Conservation (phyloP, 2,797 vertebrate species). For the Rhyacichthys aspro region DNA sequence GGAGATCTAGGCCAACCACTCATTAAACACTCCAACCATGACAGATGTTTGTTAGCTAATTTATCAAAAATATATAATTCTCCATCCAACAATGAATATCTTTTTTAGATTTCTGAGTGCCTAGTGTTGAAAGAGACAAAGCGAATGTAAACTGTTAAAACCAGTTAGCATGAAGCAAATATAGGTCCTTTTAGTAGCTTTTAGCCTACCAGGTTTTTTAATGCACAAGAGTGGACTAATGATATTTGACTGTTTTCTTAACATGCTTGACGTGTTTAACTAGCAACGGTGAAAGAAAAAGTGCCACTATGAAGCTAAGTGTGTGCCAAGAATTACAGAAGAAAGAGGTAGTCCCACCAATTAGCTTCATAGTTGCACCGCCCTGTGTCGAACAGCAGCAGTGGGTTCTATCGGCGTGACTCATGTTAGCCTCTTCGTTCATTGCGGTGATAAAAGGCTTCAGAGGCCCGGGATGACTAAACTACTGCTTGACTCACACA, state of each 20-base stretch:
- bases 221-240: conserved; percentile 29
- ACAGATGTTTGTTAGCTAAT: too few species aligned
- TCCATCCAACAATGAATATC: too few species aligned
- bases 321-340: conserved; percentile 69
- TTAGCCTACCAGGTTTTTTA: too few species aligned
- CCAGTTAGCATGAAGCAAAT: too few species aligned
- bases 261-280: conserved; percentile 50
- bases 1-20: too few species aligned
- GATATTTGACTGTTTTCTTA: conserved; percentile 60
- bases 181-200: too few species aligned
- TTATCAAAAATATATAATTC: too few species aligned
- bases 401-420: conserved; percentile 48
- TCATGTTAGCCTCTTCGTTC: conserved; percentile 39
- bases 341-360: conserved; percentile 37
- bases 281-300: conserved; percentile 45
- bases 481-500: conserved; percentile 42
- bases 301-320: neutral
- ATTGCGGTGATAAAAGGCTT: conserved; percentile 31
- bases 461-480: conserved; percentile 55
- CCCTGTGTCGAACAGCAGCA: conserved; percentile 34
- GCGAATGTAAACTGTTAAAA: too few species aligned
- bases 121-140: too few species aligned
- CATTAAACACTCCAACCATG: too few species aligned
- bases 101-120: too few species aligned
- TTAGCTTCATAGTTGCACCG: conserved; percentile 31